These are phyloP conservation scores for Neotoma lepida DNA, from an alignment of 2,113 vertebrate genomes.

Conservation along the genomic window DNA sequence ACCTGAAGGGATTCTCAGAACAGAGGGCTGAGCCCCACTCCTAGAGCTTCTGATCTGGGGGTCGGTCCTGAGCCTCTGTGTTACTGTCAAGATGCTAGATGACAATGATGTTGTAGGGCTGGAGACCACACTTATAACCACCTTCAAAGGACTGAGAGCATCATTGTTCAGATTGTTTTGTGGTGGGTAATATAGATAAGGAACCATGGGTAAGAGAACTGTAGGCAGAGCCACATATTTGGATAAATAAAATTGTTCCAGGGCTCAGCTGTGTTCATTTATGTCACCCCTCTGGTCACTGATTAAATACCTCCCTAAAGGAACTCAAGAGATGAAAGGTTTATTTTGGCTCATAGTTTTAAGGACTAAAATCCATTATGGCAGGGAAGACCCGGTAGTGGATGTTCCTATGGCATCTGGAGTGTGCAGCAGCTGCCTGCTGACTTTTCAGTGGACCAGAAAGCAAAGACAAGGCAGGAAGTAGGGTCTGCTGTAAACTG, in stretches of 20 bases:
- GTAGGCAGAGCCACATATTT: neutral
- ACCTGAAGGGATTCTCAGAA: neutral
- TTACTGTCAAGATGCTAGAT: neutral
- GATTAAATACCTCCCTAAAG: neutral
- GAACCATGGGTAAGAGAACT: neutral
- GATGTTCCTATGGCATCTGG: neutral
- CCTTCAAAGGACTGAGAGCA: neutral
- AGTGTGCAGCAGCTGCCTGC: neutral
- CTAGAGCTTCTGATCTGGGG: neutral
- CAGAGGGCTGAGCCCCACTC: neutral
- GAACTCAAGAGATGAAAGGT: neutral
- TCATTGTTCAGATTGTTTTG: neutral
- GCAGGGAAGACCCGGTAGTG: neutral
- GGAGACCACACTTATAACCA: neutral
- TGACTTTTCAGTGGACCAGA: neutral
- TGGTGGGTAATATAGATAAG: neutral
- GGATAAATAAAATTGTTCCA: neutral
- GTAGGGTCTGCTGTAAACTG: neutral
- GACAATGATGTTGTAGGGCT: no score
- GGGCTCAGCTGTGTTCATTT: neutral
- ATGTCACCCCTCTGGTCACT: neutral
- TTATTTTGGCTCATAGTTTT: neutral
- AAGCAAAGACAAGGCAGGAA: neutral
- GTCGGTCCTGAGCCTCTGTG: neutral
- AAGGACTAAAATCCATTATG: neutral